Evolutionary conservation across 2,888 invertebrate genomes (phyloP).

Genomic region (Dolichomitus sp.): DNA sequence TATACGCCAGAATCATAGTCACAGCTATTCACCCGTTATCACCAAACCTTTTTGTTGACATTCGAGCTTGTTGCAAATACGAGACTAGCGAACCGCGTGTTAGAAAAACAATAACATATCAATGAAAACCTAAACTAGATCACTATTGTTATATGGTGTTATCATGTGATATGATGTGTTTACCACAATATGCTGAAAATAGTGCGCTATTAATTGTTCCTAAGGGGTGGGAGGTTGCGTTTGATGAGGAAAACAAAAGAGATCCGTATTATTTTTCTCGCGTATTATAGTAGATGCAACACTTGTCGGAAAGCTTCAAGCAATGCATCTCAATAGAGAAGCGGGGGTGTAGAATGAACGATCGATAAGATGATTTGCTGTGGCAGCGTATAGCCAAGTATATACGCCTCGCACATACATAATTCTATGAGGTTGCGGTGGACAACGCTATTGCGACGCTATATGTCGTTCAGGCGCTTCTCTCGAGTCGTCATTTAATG

Average conservation of each 20-base stretch:
- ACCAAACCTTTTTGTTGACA: background rate
- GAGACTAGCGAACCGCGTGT: background rate
- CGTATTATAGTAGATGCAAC: background rate
- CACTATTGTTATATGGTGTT: background rate
- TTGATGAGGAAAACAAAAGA: background rate
- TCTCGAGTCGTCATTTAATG: background rate
- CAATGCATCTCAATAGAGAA: constrained; percentile 10
- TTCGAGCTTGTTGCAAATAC: background rate
- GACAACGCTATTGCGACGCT: constrained; percentile 8
- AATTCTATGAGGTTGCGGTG: constrained; percentile 24
- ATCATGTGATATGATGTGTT: background rate
- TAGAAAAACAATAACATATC: background rate
- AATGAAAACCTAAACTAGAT: background rate
- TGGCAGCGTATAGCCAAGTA: constrained; percentile 8
- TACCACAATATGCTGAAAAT: background rate
- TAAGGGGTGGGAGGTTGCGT: too few species aligned
- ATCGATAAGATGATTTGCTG: constrained; percentile 61
- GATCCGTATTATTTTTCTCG: background rate
- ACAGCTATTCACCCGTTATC: background rate
- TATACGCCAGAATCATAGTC: background rate
- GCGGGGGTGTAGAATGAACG: constrained; percentile 46
- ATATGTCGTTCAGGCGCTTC: background rate
- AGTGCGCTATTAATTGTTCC: background rate
- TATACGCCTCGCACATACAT: constrained; percentile 19
- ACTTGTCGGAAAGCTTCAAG: background rate